Conservation (phyloP, 1,140 invertebrate genomes). For the Delia radicum region DNA sequence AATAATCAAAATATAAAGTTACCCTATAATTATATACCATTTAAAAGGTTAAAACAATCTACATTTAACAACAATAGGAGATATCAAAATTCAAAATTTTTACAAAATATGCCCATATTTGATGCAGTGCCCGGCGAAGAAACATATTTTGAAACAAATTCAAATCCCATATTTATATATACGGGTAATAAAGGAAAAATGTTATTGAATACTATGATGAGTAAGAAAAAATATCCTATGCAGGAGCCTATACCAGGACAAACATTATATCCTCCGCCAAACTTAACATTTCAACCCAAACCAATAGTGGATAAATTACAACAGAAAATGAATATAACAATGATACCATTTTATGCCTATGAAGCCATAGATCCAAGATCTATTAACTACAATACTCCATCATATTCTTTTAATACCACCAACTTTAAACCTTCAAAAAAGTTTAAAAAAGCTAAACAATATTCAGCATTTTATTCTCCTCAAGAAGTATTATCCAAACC, state of each 20-base stretch:
- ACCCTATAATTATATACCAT: background rate
- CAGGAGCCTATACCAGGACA: constrained; percentile 50
- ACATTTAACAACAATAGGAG: background rate
- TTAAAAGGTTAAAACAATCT: constrained; percentile 5
- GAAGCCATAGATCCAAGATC: constrained; percentile 39
- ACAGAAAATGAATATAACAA: constrained; percentile 37
- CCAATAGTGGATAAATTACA: constrained; percentile 45
- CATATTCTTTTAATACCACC: constrained; percentile 1
- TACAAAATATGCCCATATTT: constrained; percentile 40
- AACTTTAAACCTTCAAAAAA: constrained; percentile 30
- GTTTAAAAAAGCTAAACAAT: constrained; percentile 43
- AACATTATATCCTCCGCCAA: constrained; percentile 42
- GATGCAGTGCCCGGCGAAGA: constrained; percentile 42
- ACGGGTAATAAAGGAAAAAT: constrained; percentile 40
- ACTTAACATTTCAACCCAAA: constrained; percentile 47
- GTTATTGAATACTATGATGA: constrained; percentile 48
- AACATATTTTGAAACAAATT: constrained; percentile 22
- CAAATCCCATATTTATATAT: constrained; percentile 41
- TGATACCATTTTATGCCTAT: constrained; percentile 50
- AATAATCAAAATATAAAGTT: background rate
- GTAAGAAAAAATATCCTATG: constrained; percentile 44
- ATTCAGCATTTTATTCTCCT: constrained; percentile 41
- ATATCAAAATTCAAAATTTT: constrained; percentile 11
- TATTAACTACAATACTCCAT: background rate
- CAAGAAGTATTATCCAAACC: constrained; percentile 45